Evolutionary conservation across 2,888 invertebrate genomes (phyloP).

Genomic region (Stratiomys singularior): DNA sequence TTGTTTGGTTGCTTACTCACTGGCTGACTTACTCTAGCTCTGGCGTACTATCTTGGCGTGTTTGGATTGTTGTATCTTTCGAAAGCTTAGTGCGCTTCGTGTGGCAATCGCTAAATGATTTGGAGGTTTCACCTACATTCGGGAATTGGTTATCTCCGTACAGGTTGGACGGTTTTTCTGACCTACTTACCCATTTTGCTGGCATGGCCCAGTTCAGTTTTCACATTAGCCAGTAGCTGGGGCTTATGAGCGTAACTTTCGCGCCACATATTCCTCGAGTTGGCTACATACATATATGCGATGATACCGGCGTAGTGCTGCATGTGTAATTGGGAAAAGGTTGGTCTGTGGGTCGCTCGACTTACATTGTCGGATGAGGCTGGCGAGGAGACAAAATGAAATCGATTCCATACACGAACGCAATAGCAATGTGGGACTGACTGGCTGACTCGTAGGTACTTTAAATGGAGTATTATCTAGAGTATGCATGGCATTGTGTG

Average conservation of each 20-base stretch:
- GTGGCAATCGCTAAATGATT: conserved; percentile 25
- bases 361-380: background rate
- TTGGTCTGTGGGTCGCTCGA: conserved; percentile 15
- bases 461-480: conserved; percentile 33
- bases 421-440: conserved; percentile 26
- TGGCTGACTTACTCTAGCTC: background rate
- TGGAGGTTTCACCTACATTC: conserved; percentile 51
- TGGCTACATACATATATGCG: background rate
- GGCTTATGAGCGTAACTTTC: conserved; percentile 43
- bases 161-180: conserved; percentile 51
- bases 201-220: conserved; percentile 49
- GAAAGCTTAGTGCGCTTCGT: conserved; percentile 27
- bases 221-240: conserved; percentile 27
- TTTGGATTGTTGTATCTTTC: conserved; percentile 20
- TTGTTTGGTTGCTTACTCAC: conserved; percentile 25
- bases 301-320: background rate
- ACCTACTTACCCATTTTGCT: conserved; percentile 46
- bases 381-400: conserved; percentile 31
- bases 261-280: conserved; percentile 33
- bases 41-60: conserved; percentile 13
- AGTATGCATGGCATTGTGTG: conserved; percentile 26
- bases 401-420: conserved; percentile 27
- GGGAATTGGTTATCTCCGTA: conserved; percentile 50
- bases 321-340: conserved; percentile 39
- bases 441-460: background rate